phyloP scores from a whole-genome alignment of 2,888 invertebrate genomes.

The Theodoxus fluviatilis region DNA sequence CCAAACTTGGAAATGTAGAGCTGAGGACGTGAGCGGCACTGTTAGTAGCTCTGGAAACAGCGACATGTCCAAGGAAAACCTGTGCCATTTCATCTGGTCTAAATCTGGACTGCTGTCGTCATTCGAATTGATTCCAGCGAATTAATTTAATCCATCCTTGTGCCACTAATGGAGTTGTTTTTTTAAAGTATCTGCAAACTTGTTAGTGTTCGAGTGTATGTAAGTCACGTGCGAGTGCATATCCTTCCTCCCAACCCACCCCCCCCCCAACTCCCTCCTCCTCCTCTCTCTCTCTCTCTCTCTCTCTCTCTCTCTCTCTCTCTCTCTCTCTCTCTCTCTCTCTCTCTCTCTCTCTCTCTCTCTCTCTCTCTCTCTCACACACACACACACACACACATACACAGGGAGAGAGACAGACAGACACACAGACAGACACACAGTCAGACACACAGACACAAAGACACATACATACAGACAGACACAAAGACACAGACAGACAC shows the following conservation, averaged over 20 bases:
- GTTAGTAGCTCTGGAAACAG: no score
- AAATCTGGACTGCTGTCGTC: no score
- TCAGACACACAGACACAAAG: conserved; percentile 12
- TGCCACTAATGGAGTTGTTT: no score
- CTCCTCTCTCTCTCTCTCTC: neutral
- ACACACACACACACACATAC: neutral
- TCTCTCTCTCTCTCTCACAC: neutral
- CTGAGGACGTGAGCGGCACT: no score
- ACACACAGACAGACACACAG: no score
- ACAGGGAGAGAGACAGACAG: neutral
- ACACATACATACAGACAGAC: neutral
- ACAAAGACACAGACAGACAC: neutral
- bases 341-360: neutral
- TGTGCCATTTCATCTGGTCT: no score
- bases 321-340: conserved; percentile 1
- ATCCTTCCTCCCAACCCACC: neutral
- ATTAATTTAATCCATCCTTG: no score
- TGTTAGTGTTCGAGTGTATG: no score
- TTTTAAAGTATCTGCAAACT: no score
- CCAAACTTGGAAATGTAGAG: no score
- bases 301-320: conserved; percentile 6
- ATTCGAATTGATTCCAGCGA: no score
- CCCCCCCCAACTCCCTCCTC: neutral
- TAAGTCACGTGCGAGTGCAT: neutral
- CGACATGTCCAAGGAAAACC: no score